phyloP scores from a whole-genome alignment of 2,888 invertebrate genomes.

The Pardosa pseudoannulata region DNA sequence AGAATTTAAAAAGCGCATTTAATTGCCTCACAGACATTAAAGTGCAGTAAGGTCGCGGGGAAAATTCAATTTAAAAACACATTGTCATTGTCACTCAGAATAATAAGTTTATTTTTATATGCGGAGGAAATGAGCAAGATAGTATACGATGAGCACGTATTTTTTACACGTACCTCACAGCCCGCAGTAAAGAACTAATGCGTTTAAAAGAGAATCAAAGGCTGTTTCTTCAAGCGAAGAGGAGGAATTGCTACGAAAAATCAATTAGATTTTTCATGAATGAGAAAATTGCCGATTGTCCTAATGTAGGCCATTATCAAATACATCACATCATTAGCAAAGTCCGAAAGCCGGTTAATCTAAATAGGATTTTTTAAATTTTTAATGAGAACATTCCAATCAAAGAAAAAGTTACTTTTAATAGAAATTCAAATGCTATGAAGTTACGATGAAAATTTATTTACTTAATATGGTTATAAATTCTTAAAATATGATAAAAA shows the following conservation, averaged over 20 bases:
- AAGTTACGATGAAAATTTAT: no score
- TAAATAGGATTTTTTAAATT: no score
- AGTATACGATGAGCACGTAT: neutral
- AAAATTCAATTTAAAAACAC: slow-evolving; percentile 68
- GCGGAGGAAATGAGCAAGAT: neutral
- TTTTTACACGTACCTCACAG: slow-evolving; percentile 15
- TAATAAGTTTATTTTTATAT: slow-evolving; percentile 69
- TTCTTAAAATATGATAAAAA: no score
- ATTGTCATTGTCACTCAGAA: slow-evolving; percentile 68
- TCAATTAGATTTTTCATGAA: slow-evolving; percentile 15
- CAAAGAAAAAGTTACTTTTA: no score
- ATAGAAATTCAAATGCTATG: no score
- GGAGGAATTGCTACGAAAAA: neutral
- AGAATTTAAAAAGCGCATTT: slow-evolving; percentile 62
- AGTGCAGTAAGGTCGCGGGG: slow-evolving; percentile 55
- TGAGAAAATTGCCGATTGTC: neutral
- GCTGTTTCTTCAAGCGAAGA: neutral
- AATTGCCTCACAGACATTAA: slow-evolving; percentile 68
- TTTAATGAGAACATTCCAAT: no score
- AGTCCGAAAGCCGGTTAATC: neutral
- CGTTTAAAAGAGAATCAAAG: slow-evolving; percentile 39
- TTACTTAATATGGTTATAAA: no score
- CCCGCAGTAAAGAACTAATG: slow-evolving; percentile 63
- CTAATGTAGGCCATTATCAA: neutral
- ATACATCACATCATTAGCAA: neutral